Evolutionary conservation across 2,888 invertebrate species (phyloP).

Genomic region (Aleiodes leptofemur): DNA sequence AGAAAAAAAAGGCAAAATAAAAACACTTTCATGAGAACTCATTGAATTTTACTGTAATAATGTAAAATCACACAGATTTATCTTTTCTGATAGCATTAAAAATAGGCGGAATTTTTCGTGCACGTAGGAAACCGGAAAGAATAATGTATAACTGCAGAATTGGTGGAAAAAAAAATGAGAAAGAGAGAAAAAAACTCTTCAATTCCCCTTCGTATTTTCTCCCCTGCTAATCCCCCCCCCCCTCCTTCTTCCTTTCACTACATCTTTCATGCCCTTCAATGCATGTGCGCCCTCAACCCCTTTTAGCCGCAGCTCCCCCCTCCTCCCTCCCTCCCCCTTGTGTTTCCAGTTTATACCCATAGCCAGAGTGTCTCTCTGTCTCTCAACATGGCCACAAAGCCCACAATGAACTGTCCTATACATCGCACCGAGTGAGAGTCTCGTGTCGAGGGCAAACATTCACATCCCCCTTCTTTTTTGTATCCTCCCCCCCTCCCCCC

Average conservation of each 20-base stretch:
- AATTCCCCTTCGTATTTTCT: conserved; percentile 17
- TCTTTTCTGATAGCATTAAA: conserved; percentile 1
- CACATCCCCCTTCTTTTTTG: conserved; percentile 34
- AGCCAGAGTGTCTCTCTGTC: conserved; percentile 19
- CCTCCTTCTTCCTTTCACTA: conserved; percentile 27
- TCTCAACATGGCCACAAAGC: conserved; percentile 56
- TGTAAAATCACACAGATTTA: neutral
- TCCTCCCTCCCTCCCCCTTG: conserved; percentile 25
- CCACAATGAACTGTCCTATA: conserved; percentile 61
- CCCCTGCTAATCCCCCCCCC: neutral
- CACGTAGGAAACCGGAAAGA: conserved; percentile 50
- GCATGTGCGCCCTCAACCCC: conserved; percentile 36
- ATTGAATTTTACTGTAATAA: neutral
- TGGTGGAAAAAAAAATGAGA: neutral
- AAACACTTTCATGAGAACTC: neutral
- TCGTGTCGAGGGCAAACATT: conserved; percentile 61
- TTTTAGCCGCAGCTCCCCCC: conserved; percentile 21
- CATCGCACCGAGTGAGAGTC: conserved; percentile 51
- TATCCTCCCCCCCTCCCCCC: conserved; percentile 7
- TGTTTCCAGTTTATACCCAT: conserved; percentile 10
- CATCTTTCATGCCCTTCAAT: conserved; percentile 26
- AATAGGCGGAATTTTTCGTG: conserved; percentile 23
- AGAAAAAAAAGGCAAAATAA: too few species aligned
- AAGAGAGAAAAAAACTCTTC: neutral
- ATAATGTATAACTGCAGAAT: conserved; percentile 43